Percentiles rank a stretch among this genome's conserved stretches.
Evolutionary conservation across 2,797 vertebrate genomes (phyloP).

Genomic region (Triplophysa bombifrons): DNA sequence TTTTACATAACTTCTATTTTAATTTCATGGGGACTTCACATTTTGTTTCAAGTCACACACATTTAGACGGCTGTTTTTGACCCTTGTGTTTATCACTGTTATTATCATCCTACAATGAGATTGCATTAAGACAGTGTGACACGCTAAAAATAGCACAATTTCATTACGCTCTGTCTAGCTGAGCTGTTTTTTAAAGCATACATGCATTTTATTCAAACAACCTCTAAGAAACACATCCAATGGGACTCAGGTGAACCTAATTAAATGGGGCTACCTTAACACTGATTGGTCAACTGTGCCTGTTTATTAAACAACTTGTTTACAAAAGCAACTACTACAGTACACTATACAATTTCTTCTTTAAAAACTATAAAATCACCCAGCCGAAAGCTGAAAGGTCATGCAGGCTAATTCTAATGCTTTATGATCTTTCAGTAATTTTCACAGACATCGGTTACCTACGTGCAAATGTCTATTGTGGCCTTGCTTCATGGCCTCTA

Average conservation of each 20-base stretch:
- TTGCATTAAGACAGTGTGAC: no score
- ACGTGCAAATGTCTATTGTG: conserved; percentile 24
- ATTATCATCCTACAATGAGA: no score
- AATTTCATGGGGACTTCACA: no score
- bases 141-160: background rate
- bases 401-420: no score
- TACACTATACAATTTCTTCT: background rate
- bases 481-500: conserved; percentile 27
- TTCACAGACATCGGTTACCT: background rate
- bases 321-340: background rate
- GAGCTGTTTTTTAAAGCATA: background rate
- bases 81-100: no score
- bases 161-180: background rate
- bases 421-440: background rate
- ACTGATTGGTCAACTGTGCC: background rate
- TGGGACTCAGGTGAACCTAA: background rate
- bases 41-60: no score
- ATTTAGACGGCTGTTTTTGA: no score
- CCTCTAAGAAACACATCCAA: background rate
- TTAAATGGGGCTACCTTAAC: background rate
- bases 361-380: background rate
- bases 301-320: background rate
- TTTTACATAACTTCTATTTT: no score
- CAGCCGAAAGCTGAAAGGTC: background rate
- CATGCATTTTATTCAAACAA: background rate